Percentiles rank a stretch among this genome's conserved stretches.
Conservation (phyloP, 2,797 vertebrate genomes). For the Emys orbicularis region DNA sequence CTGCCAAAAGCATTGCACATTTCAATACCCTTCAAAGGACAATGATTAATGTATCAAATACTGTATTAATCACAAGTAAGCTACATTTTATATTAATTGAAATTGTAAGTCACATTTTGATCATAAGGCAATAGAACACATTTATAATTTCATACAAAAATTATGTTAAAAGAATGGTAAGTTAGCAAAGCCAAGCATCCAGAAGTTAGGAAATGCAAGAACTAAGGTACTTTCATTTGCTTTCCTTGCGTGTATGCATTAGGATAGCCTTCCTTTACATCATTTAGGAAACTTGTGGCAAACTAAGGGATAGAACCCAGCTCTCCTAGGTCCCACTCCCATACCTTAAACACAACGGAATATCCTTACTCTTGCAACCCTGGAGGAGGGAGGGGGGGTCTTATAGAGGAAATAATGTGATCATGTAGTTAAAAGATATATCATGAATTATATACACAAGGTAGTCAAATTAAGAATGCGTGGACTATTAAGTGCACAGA, state of each 20-base stretch:
- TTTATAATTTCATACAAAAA: constrained; percentile 23
- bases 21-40: not conserved
- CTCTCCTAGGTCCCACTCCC: not conserved
- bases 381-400: not conserved
- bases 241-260: constrained; percentile 1
- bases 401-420: not conserved
- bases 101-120: not conserved
- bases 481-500: not conserved
- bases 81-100: not conserved
- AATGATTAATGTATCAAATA: not conserved
- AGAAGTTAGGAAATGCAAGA: not conserved
- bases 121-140: not conserved
- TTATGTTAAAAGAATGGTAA: not conserved
- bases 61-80: constrained; percentile 8
- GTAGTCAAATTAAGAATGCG: not conserved
- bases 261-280: not conserved
- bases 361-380: not conserved
- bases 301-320: not conserved
- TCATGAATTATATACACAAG: not conserved
- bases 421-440: not conserved
- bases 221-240: constrained; percentile 40
- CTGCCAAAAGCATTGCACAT: not conserved
- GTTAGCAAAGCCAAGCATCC: not conserved
- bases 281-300: constrained; percentile 16
- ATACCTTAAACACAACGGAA: not conserved